Conservation (phyloP, 2,888 invertebrate species). For the Danaus chrysippus region DNA sequence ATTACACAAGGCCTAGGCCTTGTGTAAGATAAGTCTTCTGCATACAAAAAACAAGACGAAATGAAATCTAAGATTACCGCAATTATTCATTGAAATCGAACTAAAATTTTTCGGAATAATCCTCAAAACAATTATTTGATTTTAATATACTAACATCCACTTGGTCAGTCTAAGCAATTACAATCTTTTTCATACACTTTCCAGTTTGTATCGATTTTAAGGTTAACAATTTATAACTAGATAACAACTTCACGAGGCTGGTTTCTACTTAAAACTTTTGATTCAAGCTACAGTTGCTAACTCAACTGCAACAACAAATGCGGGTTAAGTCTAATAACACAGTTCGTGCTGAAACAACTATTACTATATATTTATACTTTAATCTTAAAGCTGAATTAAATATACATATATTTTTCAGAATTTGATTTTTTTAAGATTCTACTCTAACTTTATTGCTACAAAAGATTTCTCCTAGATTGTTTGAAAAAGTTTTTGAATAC, state of each 20-base stretch:
- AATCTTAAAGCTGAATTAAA: background rate
- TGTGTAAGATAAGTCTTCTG: too few relatives aligned
- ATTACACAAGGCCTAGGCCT: too few relatives aligned
- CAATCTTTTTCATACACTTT: background rate
- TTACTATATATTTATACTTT: conserved; percentile 13
- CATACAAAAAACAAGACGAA: too few relatives aligned
- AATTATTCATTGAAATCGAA: too few relatives aligned
- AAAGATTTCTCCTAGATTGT: background rate
- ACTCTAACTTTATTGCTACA: too few relatives aligned
- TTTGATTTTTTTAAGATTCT: too few relatives aligned
- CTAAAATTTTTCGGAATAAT: too few relatives aligned
- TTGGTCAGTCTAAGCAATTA: background rate
- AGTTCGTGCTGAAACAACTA: conserved; percentile 11
- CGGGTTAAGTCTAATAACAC: conserved; percentile 26
- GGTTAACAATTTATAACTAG: conserved; percentile 16
- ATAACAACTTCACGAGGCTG: conserved; percentile 21
- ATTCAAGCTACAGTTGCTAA: conserved; percentile 30
- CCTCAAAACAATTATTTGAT: too few relatives aligned
- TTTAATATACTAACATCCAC: too few relatives aligned
- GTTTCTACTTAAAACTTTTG: conserved; percentile 32
- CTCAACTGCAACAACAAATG: conserved; percentile 21
- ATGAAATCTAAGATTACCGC: too few relatives aligned
- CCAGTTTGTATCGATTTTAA: conserved; percentile 10
- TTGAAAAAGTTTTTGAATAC: background rate
- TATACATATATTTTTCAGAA: background rate